These are phyloP conservation scores for Branchipolynoe longqiensis DNA, from an alignment of 2,888 invertebrate species.

Conservation along the genomic window DNA sequence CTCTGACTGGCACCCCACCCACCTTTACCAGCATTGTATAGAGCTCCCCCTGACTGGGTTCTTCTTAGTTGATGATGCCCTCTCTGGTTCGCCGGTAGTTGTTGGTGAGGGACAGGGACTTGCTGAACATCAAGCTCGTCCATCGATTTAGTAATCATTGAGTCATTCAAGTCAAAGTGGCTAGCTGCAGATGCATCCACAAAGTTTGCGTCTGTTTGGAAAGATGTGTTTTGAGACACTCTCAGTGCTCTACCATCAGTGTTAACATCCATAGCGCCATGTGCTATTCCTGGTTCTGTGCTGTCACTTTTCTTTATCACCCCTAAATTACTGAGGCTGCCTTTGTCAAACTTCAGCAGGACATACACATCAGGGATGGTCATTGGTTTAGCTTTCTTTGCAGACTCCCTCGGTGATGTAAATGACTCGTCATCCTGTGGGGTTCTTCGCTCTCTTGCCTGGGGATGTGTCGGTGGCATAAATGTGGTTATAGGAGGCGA, in stretches of 20 bases:
- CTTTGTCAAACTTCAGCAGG: conserved; percentile 17
- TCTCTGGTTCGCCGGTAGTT: not conserved
- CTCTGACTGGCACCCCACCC: not conserved
- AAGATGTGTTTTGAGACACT: not conserved
- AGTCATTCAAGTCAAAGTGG: not conserved
- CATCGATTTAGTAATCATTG: conserved; percentile 29
- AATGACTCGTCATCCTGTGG: conserved; percentile 20
- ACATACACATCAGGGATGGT: conserved; percentile 36
- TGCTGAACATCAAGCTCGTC: conserved; percentile 1
- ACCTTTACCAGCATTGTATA: not conserved
- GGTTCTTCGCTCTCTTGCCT: not conserved
- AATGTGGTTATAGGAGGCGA: not conserved
- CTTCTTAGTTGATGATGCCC: not conserved
- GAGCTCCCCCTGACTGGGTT: conserved; percentile 17
- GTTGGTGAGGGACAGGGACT: too few relatives aligned
- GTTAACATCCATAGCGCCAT: not conserved
- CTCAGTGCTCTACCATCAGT: not conserved
- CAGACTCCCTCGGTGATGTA: not conserved
- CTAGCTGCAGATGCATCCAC: not conserved
- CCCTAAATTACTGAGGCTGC: conserved; percentile 35
- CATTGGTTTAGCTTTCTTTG: not conserved
- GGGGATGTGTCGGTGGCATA: not conserved
- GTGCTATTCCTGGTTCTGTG: not conserved
- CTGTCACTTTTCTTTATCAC: conserved; percentile 1
- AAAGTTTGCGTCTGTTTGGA: conserved; percentile 8